Evolutionary conservation across 2,797 vertebrate genomes (phyloP).

Genomic region (Ambastaia sidthimunki): DNA sequence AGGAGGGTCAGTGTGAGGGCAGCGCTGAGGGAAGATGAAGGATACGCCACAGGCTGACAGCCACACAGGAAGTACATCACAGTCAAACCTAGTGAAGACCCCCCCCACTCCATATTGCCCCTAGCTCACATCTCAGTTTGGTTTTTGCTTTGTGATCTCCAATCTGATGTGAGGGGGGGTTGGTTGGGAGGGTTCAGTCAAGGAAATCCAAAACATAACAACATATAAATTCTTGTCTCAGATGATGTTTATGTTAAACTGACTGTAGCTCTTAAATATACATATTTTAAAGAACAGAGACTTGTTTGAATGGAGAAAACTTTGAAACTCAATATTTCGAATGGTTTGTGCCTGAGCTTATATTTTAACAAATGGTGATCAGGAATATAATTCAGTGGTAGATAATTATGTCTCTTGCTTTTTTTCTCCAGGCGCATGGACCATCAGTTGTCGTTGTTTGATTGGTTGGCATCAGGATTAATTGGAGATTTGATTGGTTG

Average conservation of each 20-base stretch:
- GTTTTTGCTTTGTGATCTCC: constrained; percentile 58
- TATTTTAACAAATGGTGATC: not conserved
- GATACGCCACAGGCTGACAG: constrained; percentile 76
- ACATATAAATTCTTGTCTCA: constrained; percentile 38
- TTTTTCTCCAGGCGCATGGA: not conserved
- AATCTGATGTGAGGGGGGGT: constrained; percentile 54
- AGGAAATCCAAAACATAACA: constrained; percentile 58
- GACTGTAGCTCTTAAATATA: constrained; percentile 16
- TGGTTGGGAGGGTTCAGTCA: constrained; percentile 41
- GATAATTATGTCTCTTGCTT: not conserved
- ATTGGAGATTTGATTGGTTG: not conserved
- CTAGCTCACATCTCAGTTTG: constrained; percentile 55
- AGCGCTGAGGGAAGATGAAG: constrained; percentile 74
- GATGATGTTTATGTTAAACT: constrained; percentile 45
- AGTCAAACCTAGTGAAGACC: constrained; percentile 71
- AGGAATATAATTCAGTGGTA: not conserved
- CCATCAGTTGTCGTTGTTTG: not conserved
- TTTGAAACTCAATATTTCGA: not conserved
- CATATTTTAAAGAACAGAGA: not conserved
- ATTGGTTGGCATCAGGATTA: not conserved
- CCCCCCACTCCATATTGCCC: constrained; percentile 56
- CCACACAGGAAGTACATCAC: constrained; percentile 82
- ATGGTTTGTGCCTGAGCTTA: not conserved
- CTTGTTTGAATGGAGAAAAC: too few species aligned
- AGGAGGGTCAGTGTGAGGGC: constrained; percentile 64